These are phyloP conservation scores for Drosophila neutralis DNA, from an alignment of 2,888 invertebrate genomes.

Conservation along the genomic window DNA sequence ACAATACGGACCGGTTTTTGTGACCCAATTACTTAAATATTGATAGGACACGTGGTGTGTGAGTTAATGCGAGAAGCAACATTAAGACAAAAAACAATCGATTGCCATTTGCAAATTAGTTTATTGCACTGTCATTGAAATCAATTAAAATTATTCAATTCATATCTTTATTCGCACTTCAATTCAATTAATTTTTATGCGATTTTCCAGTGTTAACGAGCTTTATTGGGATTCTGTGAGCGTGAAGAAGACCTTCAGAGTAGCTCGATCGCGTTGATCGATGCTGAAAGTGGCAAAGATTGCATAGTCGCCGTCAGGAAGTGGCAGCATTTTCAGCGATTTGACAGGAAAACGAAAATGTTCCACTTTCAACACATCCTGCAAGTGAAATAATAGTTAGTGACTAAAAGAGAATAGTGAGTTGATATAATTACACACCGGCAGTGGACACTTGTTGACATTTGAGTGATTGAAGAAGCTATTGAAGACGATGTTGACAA, in stretches of 20 bases:
- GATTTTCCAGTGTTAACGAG: not conserved
- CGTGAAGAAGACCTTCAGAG: constrained; percentile 61
- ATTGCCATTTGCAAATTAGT: constrained; percentile 56
- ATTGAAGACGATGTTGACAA: constrained; percentile 67
- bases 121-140: constrained; percentile 61
- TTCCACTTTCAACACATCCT: constrained; percentile 56
- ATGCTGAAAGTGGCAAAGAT: constrained; percentile 62
- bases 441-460: constrained; percentile 61
- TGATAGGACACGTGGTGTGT: constrained; percentile 15
- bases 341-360: constrained; percentile 68
- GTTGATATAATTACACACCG: constrained; percentile 29
- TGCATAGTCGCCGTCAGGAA: constrained; percentile 71
- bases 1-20: constrained; percentile 28
- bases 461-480: constrained; percentile 60
- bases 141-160: constrained; percentile 45
- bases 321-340: constrained; percentile 54
- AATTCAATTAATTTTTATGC: constrained; percentile 21
- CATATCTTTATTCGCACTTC: constrained; percentile 26
- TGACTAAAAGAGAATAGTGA: not conserved
- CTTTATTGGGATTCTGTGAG: constrained; percentile 50
- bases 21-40: constrained; percentile 45
- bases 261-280: constrained; percentile 36
- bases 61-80: constrained; percentile 15
- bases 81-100: constrained; percentile 5
- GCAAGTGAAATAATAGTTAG: not conserved